Evolutionary conservation across 2,888 invertebrate genomes (phyloP).

Genomic region (Synanthedon andrenaeformis): DNA sequence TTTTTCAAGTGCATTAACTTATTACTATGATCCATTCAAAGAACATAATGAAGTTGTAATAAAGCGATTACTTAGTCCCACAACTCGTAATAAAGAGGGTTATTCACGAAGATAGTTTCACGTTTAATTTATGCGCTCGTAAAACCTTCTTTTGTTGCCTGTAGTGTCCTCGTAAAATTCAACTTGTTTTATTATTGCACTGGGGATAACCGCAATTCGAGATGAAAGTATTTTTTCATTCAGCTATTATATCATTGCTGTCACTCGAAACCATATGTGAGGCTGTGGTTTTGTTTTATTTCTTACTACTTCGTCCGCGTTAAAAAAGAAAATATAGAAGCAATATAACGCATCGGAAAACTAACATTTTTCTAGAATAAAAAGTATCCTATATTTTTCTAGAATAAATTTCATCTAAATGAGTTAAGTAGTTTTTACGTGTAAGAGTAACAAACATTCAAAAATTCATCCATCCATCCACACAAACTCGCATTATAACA

Average conservation of each 20-base stretch:
- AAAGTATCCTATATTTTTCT: no score
- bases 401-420: no score
- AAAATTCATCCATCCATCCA: no score
- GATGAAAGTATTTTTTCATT: not conserved
- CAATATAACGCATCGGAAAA: no score
- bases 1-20: not conserved
- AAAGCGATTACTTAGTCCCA: constrained; percentile 13
- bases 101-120: constrained; percentile 6
- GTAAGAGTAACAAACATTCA: no score
- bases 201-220: not conserved
- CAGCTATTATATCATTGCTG: not conserved
- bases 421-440: no score
- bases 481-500: no score
- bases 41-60: constrained; percentile 8
- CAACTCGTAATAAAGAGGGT: constrained; percentile 7
- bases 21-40: not conserved
- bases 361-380: no score
- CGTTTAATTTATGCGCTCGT: constrained; percentile 10
- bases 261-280: not conserved
- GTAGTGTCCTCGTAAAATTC: constrained; percentile 20
- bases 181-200: not conserved
- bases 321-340: no score
- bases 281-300: no score
- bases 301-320: no score
- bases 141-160: constrained; percentile 22